Conservation (phyloP, 2,113 vertebrate species). For the Mystacornis crossleyi region DNA sequence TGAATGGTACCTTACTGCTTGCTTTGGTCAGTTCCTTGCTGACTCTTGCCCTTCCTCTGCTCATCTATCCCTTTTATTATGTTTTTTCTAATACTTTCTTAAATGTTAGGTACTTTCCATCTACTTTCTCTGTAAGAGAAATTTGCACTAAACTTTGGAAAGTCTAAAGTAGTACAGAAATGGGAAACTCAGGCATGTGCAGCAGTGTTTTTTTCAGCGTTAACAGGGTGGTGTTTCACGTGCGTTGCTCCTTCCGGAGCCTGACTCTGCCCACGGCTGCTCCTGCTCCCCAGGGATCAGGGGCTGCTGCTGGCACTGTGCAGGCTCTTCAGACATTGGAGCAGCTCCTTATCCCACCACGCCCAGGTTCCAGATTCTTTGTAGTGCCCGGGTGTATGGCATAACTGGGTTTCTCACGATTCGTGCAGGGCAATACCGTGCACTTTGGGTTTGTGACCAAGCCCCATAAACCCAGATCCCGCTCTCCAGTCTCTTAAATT, state of each 20-base stretch:
- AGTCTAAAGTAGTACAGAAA: background rate
- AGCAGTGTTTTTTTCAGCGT: background rate
- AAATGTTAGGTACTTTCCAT: background rate
- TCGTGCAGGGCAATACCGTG: background rate
- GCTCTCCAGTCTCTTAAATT: background rate
- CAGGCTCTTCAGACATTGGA: background rate
- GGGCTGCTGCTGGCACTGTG: background rate
- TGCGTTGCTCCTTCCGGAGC: background rate
- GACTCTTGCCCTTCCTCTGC: background rate
- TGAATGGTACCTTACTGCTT: background rate
- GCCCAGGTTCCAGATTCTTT: background rate
- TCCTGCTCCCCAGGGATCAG: background rate
- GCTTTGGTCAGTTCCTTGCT: background rate
- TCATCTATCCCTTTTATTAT: background rate
- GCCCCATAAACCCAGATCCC: background rate
- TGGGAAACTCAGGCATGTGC: too few species aligned
- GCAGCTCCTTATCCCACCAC: background rate
- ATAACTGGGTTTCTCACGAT: background rate
- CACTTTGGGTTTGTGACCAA: background rate
- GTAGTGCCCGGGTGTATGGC: accelerated
- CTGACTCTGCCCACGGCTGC: background rate
- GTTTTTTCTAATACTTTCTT: background rate
- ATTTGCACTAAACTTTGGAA: background rate
- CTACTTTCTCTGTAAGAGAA: background rate
- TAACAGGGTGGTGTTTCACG: background rate